A percentile compares a stretch with the other conserved stretches of the same genome.
phyloP scores from a whole-genome alignment of 2,888 invertebrate genomes.

The Drosophila longiperda region DNA sequence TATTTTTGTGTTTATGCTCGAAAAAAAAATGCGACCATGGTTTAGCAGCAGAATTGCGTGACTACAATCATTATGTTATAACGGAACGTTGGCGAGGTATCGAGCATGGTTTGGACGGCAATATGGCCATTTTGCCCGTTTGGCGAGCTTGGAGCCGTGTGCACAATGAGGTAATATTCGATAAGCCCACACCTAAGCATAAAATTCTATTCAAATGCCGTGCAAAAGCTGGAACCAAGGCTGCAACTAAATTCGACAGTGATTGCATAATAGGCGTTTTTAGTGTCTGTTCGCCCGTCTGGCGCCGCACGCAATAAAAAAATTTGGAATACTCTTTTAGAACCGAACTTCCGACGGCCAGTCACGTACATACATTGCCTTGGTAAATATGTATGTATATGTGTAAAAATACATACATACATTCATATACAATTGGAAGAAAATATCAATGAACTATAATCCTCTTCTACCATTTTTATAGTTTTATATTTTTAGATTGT shows the following conservation, averaged over 20 bases:
- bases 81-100: slow-evolving; percentile 92
- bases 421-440: background rate
- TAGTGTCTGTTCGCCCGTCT: slow-evolving; percentile 46
- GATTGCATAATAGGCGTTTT: slow-evolving; percentile 78
- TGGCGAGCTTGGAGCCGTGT: slow-evolving; percentile 93
- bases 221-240: slow-evolving; percentile 55
- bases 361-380: slow-evolving; percentile 18
- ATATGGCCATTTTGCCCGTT: slow-evolving; percentile 91
- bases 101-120: slow-evolving; percentile 87
- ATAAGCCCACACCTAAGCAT: slow-evolving; percentile 4
- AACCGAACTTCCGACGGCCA: slow-evolving; percentile 9
- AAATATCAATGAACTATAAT: background rate
- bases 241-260: slow-evolving; percentile 65
- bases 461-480: no score
- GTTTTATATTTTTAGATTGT: slow-evolving; percentile 8
- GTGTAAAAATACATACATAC: slow-evolving; percentile 3
- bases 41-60: slow-evolving; percentile 85
- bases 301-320: slow-evolving; percentile 78
- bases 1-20: slow-evolving; percentile 45
- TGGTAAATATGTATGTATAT: slow-evolving; percentile 1
- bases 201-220: slow-evolving; percentile 40
- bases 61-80: slow-evolving; percentile 88
- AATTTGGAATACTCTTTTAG: slow-evolving; percentile 68
- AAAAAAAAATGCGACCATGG: slow-evolving; percentile 65
- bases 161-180: slow-evolving; percentile 87